Percentiles rank a stretch among this genome's conserved stretches.
These are phyloP conservation scores for Dendrophyllia cribrosa DNA, from an alignment of 64 coral and sea anemone species.

Conservation along the genomic window DNA sequence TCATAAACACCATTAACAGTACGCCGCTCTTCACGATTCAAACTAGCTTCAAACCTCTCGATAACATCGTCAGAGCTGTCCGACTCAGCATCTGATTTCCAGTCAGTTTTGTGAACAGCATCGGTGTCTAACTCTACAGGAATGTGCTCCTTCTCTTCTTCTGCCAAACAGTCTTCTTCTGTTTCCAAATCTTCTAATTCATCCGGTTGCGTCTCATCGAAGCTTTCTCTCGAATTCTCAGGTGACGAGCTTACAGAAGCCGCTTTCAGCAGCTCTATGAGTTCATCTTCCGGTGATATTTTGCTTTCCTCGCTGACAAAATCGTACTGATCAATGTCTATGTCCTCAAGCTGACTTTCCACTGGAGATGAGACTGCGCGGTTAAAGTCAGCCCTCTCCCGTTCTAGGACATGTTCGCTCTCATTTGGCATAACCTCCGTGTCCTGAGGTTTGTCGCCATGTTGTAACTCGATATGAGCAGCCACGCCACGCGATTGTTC, in stretches of 20 bases:
- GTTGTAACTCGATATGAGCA: neutral
- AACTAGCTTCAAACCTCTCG: constrained; percentile 33
- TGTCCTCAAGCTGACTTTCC: constrained; percentile 83
- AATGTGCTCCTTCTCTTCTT: neutral
- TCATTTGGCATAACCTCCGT: neutral
- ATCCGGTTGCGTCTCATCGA: neutral
- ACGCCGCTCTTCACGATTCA: neutral
- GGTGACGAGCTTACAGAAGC: constrained; percentile 17
- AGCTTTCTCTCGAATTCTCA: constrained; percentile 35
- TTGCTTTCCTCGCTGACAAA: constrained; percentile 77
- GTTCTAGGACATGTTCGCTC: neutral
- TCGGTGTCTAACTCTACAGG: neutral
- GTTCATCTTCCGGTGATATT: constrained; percentile 70
- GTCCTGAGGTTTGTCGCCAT: neutral
- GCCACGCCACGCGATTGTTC: neutral
- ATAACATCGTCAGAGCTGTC: constrained; percentile 36
- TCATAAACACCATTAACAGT: neutral
- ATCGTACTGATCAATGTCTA: constrained; percentile 89
- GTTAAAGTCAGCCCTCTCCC: neutral
- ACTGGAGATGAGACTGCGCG: neutral
- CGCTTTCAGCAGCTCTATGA: constrained; percentile 76
- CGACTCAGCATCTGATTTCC: neutral
- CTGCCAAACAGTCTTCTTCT: neutral
- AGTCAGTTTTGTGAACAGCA: neutral
- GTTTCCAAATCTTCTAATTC: neutral